Evolutionary conservation across 2,113 vertebrate genomes (phyloP).

Genomic region (Bufo gargarizans): DNA sequence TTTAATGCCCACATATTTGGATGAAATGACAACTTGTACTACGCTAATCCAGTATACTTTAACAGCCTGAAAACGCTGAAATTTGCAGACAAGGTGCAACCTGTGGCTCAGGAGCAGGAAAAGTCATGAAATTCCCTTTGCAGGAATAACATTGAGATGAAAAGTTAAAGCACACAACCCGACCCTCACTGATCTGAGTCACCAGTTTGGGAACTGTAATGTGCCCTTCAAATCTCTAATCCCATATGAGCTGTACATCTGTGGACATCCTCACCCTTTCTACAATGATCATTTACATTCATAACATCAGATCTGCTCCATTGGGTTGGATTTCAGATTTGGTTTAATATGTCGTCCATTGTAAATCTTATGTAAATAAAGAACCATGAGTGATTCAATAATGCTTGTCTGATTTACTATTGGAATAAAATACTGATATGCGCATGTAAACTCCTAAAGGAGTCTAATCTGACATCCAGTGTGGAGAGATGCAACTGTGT

Average conservation of each 20-base stretch:
- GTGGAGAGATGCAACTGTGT: too few species aligned
- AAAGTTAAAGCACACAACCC: not conserved
- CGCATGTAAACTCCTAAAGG: too few species aligned
- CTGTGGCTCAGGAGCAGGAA: not conserved
- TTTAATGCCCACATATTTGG: not conserved
- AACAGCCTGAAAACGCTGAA: not conserved
- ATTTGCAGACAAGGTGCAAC: not conserved
- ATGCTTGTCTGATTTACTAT: not conserved
- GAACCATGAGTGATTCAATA: not conserved
- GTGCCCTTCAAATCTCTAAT: not conserved
- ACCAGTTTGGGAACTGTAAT: not conserved
- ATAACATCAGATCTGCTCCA: not conserved
- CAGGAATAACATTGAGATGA: not conserved
- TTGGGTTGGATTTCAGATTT: not conserved
- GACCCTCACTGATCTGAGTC: not conserved
- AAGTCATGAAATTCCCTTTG: not conserved
- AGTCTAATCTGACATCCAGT: too few species aligned
- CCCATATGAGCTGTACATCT: not conserved
- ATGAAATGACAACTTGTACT: not conserved
- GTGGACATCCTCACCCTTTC: not conserved
- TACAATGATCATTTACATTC: not conserved
- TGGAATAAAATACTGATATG: not conserved
- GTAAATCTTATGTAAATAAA: conserved; percentile 37
- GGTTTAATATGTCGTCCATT: not conserved
- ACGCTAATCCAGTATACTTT: not conserved